Conservation (phyloP, 2,797 vertebrate genomes). For the Octomys mimax region DNA sequence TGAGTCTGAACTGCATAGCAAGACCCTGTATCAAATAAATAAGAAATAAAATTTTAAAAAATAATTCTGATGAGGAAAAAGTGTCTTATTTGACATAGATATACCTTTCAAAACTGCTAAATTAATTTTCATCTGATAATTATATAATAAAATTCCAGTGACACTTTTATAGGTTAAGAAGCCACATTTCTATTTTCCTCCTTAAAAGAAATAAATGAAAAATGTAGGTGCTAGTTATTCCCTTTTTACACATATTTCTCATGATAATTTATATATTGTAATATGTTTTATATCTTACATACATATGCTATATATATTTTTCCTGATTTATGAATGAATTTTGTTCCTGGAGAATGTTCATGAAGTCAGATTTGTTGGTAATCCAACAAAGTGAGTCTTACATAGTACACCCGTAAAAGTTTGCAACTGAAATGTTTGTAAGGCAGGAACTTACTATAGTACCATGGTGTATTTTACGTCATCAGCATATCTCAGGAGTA, state of each 20-base stretch:
- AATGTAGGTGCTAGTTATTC: background rate
- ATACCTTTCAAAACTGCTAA: background rate
- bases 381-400: background rate
- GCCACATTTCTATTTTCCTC: slow-evolving; percentile 20
- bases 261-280: background rate
- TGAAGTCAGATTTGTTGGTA: background rate
- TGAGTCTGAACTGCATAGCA: too few species aligned
- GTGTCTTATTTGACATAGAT: background rate
- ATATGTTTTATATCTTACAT: background rate
- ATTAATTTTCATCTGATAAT: slow-evolving; percentile 42
- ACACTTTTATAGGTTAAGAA: slow-evolving; percentile 1
- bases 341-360: background rate
- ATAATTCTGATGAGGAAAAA: slow-evolving; percentile 65
- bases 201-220: background rate
- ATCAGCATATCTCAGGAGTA: slow-evolving; percentile 40
- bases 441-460: background rate
- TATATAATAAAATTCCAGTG: background rate
- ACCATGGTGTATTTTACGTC: slow-evolving; percentile 7
- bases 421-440: background rate
- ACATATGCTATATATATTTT: background rate
- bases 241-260: background rate
- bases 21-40: too few species aligned
- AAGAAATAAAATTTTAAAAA: too few species aligned
- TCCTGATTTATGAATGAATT: background rate
- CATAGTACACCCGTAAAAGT: background rate